These are phyloP conservation scores for Corythucha ciliata DNA, from an alignment of 2,888 invertebrate species.

Conservation along the genomic window DNA sequence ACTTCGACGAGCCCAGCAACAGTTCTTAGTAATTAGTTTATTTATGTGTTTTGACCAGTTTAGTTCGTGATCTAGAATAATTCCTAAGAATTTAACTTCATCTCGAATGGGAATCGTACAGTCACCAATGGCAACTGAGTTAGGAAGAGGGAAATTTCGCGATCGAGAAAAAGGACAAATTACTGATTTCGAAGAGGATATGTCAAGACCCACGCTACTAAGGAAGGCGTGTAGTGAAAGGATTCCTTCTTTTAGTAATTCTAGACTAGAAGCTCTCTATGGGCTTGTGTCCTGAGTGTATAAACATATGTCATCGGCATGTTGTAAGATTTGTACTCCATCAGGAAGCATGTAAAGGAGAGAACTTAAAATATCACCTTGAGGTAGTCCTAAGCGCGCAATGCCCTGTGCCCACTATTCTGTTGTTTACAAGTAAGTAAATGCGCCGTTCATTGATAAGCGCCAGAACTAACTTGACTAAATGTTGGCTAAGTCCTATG, in stretches of 20 bases:
- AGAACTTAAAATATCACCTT: slow-evolving; percentile 15
- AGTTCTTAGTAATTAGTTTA: neutral
- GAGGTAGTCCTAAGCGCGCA: slow-evolving; percentile 7
- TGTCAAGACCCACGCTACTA: neutral
- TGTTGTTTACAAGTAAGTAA: slow-evolving; percentile 1
- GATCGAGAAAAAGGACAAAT: slow-evolving; percentile 12
- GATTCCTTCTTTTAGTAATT: neutral
- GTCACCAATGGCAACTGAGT: slow-evolving; percentile 10
- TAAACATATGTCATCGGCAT: slow-evolving; percentile 22
- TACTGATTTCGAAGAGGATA: neutral
- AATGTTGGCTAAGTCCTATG: neutral
- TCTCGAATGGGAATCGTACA: neutral
- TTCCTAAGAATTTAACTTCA: slow-evolving; percentile 5
- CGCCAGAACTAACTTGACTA: neutral
- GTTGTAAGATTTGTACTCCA: slow-evolving; percentile 13
- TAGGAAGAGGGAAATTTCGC: too few relatives aligned
- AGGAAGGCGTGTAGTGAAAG: neutral
- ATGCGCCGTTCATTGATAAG: slow-evolving; percentile 5
- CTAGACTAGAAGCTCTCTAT: neutral
- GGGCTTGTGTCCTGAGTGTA: slow-evolving; percentile 14
- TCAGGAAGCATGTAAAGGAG: slow-evolving; percentile 10
- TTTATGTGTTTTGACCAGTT: slow-evolving; percentile 4
- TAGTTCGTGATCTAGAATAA: slow-evolving; percentile 1
- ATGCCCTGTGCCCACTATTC: slow-evolving; percentile 3
- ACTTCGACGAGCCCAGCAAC: too few relatives aligned